A percentile compares a stretch with the other conserved stretches of the same genome.
These are phyloP conservation scores for Hyposoter didymator DNA, from an alignment of 2,888 invertebrate genomes.

Conservation along the genomic window DNA sequence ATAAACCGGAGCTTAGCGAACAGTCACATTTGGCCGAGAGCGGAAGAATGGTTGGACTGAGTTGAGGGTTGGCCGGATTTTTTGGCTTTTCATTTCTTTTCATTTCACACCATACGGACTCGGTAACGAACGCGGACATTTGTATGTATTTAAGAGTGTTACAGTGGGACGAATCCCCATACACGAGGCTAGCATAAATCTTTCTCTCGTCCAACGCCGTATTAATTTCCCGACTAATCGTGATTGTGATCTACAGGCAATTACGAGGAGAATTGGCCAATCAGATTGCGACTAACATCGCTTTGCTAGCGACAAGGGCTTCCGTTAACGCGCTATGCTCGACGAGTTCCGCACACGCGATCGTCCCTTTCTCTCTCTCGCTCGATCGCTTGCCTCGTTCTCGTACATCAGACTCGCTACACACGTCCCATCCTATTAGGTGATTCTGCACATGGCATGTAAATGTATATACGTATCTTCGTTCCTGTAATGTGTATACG, in stretches of 20 bases:
- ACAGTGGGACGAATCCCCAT: slow-evolving; percentile 23
- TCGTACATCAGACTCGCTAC: slow-evolving; percentile 28
- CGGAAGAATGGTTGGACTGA: not conserved
- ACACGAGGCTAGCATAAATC: slow-evolving; percentile 75
- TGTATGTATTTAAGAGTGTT: slow-evolving; percentile 13
- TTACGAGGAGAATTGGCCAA: slow-evolving; percentile 80
- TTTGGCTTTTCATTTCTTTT: not conserved
- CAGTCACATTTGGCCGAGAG: not conserved
- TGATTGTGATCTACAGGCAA: slow-evolving; percentile 82
- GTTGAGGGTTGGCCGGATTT: not conserved
- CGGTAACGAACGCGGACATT: not conserved
- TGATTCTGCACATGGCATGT: slow-evolving; percentile 37
- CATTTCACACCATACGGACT: not conserved
- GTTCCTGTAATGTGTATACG: slow-evolving; percentile 26
- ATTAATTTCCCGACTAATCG: slow-evolving; percentile 82
- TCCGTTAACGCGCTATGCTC: slow-evolving; percentile 74
- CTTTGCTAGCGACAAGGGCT: slow-evolving; percentile 74
- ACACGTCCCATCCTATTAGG: slow-evolving; percentile 54
- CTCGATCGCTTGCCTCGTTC: not conserved
- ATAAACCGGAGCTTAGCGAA: not conserved
- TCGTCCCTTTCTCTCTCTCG: slow-evolving; percentile 49
- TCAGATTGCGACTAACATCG: slow-evolving; percentile 74
- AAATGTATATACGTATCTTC: slow-evolving; percentile 3
- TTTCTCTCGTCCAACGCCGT: slow-evolving; percentile 76
- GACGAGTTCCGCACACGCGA: slow-evolving; percentile 78